Base-by-base conservation (phyloP, 2,797 vertebrate species). In the Channa striata region DNA sequence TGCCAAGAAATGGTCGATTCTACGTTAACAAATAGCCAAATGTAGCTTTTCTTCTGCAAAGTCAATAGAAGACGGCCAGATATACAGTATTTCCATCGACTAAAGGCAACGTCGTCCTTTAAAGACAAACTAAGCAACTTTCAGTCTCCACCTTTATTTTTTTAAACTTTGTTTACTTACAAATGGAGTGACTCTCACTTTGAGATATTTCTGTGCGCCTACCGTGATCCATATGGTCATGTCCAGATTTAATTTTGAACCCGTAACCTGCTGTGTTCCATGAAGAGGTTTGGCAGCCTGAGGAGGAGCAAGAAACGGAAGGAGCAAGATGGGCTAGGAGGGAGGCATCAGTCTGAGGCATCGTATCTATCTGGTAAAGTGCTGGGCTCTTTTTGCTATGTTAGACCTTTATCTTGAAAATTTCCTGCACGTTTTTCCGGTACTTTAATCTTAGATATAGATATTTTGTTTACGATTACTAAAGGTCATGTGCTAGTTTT, bases 261-360 rank as follows among this genome's bases (percentile, higher is more conserved):
- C 11, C 8, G 72, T 83, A 6, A 90, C 80, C 88, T 84, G 58
- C 81, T 77, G 90, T 73, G 78, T 85, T 93, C 90, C 92, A 98
- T 98, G 97, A 98, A 98, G 95, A 95, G 96, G 64, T 98, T 99
- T 83, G 96, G 97, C 82, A 99, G 96, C 79, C 92, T 98, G 68
- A 93, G 96, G 86, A 93, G 95, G 74, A 96, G 85, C 93, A 98
- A 96, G 94, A 98, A 96, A 85, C 93, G 86, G 69, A 97, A 96
- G 93, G 96, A 97, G 77, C 89, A 93, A 65, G 95, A 90, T 87
- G 94, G 92, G 69, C 87, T 93, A 77, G 87, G 92, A 10, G 94
- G 91, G 85, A 92, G 96, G 72, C 91, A 93, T 61, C 96, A 93
- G 86, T 97, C 96, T 0, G 96, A 97, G 83, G 94, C 95, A 4